Evolutionary conservation across 2,113 vertebrate genomes (phyloP).

Genomic region (Sturnus vulgaris): DNA sequence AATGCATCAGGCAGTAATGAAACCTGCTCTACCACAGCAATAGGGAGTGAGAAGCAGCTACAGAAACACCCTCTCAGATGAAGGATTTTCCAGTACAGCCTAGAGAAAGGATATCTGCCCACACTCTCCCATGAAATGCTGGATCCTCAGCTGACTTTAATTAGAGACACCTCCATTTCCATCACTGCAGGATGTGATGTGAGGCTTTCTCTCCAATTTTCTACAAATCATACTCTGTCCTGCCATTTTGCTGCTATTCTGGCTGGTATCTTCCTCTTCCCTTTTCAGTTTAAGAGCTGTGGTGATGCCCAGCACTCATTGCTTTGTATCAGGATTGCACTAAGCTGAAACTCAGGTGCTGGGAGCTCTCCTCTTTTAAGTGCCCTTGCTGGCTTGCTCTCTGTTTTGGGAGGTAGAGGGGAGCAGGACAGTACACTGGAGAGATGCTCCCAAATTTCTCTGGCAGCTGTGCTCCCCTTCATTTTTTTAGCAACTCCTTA

Average conservation of each 20-base stretch:
- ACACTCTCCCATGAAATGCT: not conserved
- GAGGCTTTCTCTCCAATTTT: not conserved
- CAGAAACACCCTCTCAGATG: not conserved
- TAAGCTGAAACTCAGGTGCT: not conserved
- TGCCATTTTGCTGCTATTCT: not conserved
- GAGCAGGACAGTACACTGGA: not conserved
- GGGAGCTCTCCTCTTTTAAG: not conserved
- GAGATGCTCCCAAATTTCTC: not conserved
- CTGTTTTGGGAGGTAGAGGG: rapidly evolving
- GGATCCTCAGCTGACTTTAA: not conserved
- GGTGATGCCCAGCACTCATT: not conserved
- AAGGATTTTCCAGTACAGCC: not conserved
- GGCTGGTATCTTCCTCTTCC: not conserved
- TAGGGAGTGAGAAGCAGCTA: not conserved
- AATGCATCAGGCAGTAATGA: not conserved
- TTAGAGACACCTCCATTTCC: not conserved
- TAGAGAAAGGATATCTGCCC: not conserved
- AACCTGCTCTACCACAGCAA: not conserved
- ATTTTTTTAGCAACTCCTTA: not conserved
- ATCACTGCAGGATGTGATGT: not conserved
- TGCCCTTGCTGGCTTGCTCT: not conserved
- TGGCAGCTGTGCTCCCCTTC: not conserved
- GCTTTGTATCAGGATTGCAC: not conserved
- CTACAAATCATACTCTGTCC: not conserved
- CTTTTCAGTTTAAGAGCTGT: not conserved